Conservation (phyloP, 2,113 vertebrate genomes). For the Rhinoptilus africanus region DNA sequence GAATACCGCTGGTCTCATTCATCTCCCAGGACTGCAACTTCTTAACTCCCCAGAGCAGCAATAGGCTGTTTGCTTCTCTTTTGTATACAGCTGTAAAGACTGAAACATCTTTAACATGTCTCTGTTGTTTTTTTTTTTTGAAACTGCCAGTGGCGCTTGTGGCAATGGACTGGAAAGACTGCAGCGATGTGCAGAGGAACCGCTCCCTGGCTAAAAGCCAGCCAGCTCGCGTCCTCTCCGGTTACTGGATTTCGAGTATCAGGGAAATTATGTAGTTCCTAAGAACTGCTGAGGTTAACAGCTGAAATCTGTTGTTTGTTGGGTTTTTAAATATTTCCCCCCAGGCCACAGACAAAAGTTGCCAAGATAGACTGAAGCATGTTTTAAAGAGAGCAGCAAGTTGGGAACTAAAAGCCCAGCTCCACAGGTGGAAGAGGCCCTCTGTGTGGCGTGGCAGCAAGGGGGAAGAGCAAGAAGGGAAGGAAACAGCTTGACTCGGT, state of each 20-base stretch:
- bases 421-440: neutral
- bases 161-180: neutral
- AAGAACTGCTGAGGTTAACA: constrained; percentile 14
- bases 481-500: neutral
- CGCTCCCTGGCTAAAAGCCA: neutral
- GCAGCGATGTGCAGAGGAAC: neutral
- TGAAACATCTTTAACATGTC: neutral
- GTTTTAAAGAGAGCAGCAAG: neutral
- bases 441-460: fast-evolving
- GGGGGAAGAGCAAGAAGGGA: neutral
- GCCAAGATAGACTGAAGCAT: neutral
- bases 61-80: neutral
- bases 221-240: fast-evolving
- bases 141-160: neutral
- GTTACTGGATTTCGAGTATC: neutral
- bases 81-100: neutral
- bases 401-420: neutral
- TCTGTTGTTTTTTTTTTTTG: neutral
- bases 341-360: neutral
- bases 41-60: fast-evolving
- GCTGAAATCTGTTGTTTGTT: neutral
- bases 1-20: neutral
- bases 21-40: neutral
- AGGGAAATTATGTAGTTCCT: neutral
- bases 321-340: neutral